Base-by-base conservation (phyloP, 2,113 vertebrate genomes). In the Prunella fulvescens region DNA sequence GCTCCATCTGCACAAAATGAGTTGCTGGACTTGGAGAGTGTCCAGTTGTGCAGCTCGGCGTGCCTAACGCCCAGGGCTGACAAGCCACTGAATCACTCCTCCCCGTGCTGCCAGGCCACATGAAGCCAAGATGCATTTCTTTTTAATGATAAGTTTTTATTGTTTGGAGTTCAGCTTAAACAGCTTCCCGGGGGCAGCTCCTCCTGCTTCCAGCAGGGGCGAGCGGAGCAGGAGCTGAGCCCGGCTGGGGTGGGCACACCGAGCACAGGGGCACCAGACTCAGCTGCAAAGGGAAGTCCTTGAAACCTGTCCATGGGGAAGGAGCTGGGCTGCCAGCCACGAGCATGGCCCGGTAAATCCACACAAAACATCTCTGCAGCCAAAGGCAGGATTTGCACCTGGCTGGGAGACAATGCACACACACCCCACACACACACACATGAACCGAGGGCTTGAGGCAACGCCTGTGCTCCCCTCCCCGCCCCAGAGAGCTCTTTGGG, bases 101-200 rank as follows among this genome's bases (percentile, higher is more conserved):
- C 92, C 18, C 95, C 20, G 39, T 23, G 81, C 96, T 97, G 94
- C 96, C 96, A 73, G 86, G 96, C 97, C 89, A 78, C 35, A 35
- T 33, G 91, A 92, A 97, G 97, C 97, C 97, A 97, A 97, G 97
- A 98, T 89, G 91, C 96, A 98, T 98, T 98, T 97, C 97, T 97
- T 98, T 98, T 97, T 98, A 98, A 98, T 98, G 98, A 97, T 97
- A 97, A 98, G 97, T 97, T 96, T 96, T 96, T 96, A 96, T 97
- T 97, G 97, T 97, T 96, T 88, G 82, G 97, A 97, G 96, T 95
- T 96, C 95, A 92, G 97, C 93, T 81, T 83, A 95, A 97, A 94
- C 91, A 90, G 96, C 90, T 96, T 97, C 84, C 86, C 19, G 47
- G 62, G 76, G n/a, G 2, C 44, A 4, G 42, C 19, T 76, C 58